Conservation (phyloP, 2,113 vertebrate genomes). For the Craseonycteris thonglongyai region DNA sequence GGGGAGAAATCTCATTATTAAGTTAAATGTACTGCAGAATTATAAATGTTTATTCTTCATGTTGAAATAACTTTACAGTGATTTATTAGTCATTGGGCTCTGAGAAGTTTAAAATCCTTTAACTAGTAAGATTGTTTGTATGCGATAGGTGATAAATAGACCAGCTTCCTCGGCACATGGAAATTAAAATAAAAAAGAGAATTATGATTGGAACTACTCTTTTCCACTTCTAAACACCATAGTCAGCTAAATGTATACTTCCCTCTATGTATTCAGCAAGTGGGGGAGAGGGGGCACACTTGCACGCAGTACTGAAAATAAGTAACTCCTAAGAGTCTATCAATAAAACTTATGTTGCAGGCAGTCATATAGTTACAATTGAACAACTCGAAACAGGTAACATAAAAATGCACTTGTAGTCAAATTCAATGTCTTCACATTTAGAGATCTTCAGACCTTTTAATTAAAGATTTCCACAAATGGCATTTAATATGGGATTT, state of each 20-base stretch:
- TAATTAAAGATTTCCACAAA: background rate
- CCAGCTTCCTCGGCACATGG: background rate
- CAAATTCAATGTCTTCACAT: background rate
- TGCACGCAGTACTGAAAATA: background rate
- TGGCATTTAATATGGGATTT: background rate
- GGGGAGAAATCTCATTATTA: background rate
- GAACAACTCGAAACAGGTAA: background rate
- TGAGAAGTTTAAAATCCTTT: conserved; percentile 38
- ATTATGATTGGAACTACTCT: background rate
- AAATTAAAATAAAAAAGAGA: conserved; percentile 51
- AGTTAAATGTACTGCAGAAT: background rate
- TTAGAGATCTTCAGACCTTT: background rate
- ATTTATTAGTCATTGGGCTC: background rate
- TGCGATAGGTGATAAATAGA: background rate
- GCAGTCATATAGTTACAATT: background rate
- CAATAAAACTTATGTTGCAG: background rate
- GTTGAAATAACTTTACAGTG: background rate
- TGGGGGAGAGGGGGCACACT: no score
- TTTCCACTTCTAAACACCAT: background rate
- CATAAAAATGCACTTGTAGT: background rate
- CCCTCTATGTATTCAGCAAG: background rate
- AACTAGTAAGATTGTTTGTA: background rate
- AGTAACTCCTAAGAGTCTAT: background rate
- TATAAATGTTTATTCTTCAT: background rate
- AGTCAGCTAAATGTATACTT: conserved; percentile 24